Evolutionary conservation across 2,113 vertebrate genomes (phyloP), one percentile per base, ranked within the genome.

Genomic region (Larimichthys polyactis): DNA sequence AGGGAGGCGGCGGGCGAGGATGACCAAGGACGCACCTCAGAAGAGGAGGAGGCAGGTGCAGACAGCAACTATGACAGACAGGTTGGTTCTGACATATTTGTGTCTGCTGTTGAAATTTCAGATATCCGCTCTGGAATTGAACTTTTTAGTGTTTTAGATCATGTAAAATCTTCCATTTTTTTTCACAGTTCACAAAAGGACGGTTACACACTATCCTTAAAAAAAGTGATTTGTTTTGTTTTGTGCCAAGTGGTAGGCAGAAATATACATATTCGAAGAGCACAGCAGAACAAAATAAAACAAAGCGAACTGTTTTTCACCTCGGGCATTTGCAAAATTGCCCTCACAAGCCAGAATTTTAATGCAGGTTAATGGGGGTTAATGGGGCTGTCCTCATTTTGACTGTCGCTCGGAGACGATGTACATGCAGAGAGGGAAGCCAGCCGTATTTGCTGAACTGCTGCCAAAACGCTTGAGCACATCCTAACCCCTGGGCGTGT

Each of bases 11-110:
- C 58, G 82, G 92, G 0, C 87, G 96, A 97, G 0, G 97, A 97
- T 58, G 97, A 98, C 70, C 95, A 95, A 43, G 94, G 90, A 22
- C 95, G 93, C 19, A 97, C 96, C 83, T 98, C 97, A 0, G 97
- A 96, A 78, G 97, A 97, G 0, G 97, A 98, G 0, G 96, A 96
- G 1, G 90, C 90, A 63, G 84, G 60, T 0, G 80, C 82, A 36
- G 96, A 96, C 62, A 32, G 91, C 83, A 94, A 82, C 65, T 92
- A 96, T 71, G 77, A 94, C 63, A 93, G 92, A 86, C 97, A 96
- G 97, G 97, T 98, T 46, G 44, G 81, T 62, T 68, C 44, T 36
- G 14, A 58, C 6, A 32, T 19, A 43, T 24, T 11, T 29, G 11
- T 9, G 4, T 9, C 36, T 40, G 36, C 36, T 40, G 36, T 32